Percentiles rank a stretch among this genome's conserved stretches.
Evolutionary conservation across 1,140 invertebrate species (phyloP).

Genomic region (Atopsyche davidsoni): DNA sequence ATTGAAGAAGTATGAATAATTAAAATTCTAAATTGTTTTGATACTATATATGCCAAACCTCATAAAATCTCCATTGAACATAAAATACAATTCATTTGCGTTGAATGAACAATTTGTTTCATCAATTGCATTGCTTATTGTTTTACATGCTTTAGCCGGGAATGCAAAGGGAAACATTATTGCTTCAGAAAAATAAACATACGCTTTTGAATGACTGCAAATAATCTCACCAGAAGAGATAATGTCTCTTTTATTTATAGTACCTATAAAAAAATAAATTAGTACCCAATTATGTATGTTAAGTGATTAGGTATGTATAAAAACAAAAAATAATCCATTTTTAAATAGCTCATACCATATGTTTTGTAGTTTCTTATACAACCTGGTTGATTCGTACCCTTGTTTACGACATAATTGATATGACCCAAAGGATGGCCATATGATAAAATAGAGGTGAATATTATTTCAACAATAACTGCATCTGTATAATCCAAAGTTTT

Average conservation of each 20-base stretch:
- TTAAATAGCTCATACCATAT: background rate
- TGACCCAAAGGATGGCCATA: constrained; percentile 25
- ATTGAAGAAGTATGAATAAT: no score
- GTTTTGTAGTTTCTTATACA: background rate
- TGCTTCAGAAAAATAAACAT: constrained; percentile 14
- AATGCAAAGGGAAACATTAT: constrained; percentile 8
- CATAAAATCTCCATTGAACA: no score
- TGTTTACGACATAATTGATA: constrained; percentile 25
- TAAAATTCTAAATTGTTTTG: no score
- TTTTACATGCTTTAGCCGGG: constrained; percentile 7
- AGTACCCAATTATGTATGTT: background rate
- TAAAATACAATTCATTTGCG: no score
- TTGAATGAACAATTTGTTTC: no score
- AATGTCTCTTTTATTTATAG: background rate
- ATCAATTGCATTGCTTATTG: no score
- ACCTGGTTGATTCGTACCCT: constrained; percentile 19
- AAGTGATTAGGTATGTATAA: no score
- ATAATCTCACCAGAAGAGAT: constrained; percentile 13
- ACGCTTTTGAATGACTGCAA: constrained; percentile 23
- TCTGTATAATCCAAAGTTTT: constrained; percentile 20
- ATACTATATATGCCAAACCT: no score
- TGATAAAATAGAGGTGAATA: constrained; percentile 24
- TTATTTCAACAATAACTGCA: constrained; percentile 21
- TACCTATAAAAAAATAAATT: background rate
- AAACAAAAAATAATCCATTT: background rate